Percentiles rank a stretch among this genome's conserved stretches.
These are phyloP conservation scores for Babyrousa celebensis DNA, from an alignment of 2,797 vertebrate species.

Conservation along the genomic window DNA sequence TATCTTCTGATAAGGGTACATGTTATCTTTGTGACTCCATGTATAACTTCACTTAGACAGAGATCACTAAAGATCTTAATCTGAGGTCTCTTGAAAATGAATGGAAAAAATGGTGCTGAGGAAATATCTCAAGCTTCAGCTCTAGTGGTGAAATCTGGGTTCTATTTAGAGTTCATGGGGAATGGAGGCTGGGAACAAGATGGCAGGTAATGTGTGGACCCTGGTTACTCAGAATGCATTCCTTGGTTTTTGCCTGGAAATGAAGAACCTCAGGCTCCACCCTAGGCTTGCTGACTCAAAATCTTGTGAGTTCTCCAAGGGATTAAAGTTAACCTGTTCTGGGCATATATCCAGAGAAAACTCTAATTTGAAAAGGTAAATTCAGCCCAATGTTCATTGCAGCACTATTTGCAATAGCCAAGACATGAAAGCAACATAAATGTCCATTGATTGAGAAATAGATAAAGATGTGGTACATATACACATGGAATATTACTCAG, in stretches of 20 bases:
- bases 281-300: neutral
- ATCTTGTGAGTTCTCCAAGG: neutral
- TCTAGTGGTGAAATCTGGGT: neutral
- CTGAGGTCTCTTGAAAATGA: neutral
- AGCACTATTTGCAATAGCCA: too few relatives aligned
- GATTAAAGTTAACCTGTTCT: neutral
- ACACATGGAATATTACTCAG: too few relatives aligned
- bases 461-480: too few relatives aligned
- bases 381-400: too few relatives aligned
- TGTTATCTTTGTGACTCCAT: neutral
- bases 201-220: neutral
- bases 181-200: neutral
- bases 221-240: neutral
- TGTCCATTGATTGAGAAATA: too few relatives aligned
- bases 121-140: neutral
- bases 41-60: neutral
- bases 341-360: too few relatives aligned
- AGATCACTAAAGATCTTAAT: neutral
- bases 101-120: neutral
- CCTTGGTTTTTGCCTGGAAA: neutral
- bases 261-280: neutral
- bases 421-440: too few relatives aligned
- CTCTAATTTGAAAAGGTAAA: too few relatives aligned
- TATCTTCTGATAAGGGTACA: neutral
- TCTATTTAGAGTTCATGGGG: too few relatives aligned